These are phyloP conservation scores for Eupithecia insigniata DNA, from an alignment of 2,888 invertebrate genomes.

Conservation along the genomic window DNA sequence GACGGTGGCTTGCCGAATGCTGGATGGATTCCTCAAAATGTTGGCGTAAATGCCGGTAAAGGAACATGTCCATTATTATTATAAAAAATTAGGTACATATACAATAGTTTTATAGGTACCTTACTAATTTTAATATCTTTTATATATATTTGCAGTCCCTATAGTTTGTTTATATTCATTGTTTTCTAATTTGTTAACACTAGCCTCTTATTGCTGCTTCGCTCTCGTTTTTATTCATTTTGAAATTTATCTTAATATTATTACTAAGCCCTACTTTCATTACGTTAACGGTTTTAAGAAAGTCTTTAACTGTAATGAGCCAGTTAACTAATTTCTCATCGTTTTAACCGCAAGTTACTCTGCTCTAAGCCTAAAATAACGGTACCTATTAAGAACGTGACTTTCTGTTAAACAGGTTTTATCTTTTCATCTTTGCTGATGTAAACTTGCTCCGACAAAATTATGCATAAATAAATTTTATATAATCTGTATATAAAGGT, in stretches of 20 bases:
- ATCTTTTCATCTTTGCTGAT: conserved; percentile 45
- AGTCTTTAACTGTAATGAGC: conserved; percentile 15
- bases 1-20: no score
- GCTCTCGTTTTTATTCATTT: not conserved
- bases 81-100: no score
- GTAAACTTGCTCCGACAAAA: conserved; percentile 25
- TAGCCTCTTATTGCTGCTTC: not conserved
- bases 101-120: no score
- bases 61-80: no score
- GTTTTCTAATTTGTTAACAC: not conserved
- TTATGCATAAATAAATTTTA: not conserved
- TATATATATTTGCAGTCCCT: not conserved
- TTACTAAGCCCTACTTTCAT: conserved; percentile 6
- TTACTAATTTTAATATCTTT: not conserved
- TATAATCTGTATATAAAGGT: not conserved
- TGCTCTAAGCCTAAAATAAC: conserved; percentile 49
- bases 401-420: conserved; percentile 52
- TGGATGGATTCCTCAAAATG: no score
- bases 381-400: conserved; percentile 60
- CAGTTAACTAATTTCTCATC: conserved; percentile 10
- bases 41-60: no score
- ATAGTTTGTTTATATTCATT: not conserved
- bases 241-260: not conserved
- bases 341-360: conserved; percentile 25
- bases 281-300: conserved; percentile 11